Conservation (phyloP, 2,888 invertebrate genomes). For the Tetrapedia diversipes region DNA sequence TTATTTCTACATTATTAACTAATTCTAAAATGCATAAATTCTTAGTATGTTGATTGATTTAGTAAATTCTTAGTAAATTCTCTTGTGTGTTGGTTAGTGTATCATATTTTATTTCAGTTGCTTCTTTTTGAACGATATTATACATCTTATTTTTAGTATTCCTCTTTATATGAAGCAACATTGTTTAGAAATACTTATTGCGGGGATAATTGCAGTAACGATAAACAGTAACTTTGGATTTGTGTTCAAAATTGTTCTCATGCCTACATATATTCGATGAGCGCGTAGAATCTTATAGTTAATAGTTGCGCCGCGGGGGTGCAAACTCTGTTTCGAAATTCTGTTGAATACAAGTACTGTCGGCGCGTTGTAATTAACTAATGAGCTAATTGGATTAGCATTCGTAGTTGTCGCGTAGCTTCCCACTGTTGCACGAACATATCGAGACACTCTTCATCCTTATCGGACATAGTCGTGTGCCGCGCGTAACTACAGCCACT, state of each 20-base stretch:
- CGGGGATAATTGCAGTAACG: no score
- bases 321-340: slow-evolving; percentile 60
- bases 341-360: slow-evolving; percentile 51
- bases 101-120: no score
- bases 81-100: no score
- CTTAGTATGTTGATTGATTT: not conserved
- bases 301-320: slow-evolving; percentile 39
- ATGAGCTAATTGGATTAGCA: slow-evolving; percentile 71
- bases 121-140: no score
- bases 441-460: slow-evolving; percentile 55
- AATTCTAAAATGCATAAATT: not conserved
- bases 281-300: slow-evolving; percentile 51
- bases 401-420: slow-evolving; percentile 67
- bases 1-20: no score
- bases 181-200: no score
- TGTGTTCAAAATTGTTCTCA: no score
- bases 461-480: slow-evolving; percentile 77
- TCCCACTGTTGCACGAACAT: slow-evolving; percentile 63
- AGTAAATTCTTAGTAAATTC: no score
- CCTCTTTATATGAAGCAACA: no score
- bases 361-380: slow-evolving; percentile 64
- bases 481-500: slow-evolving; percentile 74
- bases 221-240: no score
- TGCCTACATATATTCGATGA: slow-evolving; percentile 19
- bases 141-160: no score